Base-by-base conservation (phyloP, 2,113 vertebrate species). In the Phylloscopus trochiloides region DNA sequence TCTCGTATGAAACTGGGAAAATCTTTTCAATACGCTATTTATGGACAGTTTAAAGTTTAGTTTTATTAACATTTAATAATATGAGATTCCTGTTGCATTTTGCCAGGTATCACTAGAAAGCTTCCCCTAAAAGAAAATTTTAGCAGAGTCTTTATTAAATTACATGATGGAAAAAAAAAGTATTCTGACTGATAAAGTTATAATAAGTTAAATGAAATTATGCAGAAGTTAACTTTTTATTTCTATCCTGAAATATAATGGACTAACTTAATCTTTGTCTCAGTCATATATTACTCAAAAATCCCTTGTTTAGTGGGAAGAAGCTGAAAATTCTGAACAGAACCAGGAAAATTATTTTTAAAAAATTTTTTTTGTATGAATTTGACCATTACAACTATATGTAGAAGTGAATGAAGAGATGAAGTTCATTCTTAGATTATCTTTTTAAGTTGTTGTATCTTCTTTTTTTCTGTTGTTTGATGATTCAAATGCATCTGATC, bases 381-480 rank as follows among this genome's bases (percentile, higher is more conserved):
- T 34, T 34, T 34, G 34, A 34, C 34, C 34, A 34, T 34, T 34
- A 34, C 34, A 34, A 34, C 34, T 34, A 34, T 34, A 34, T 34
- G 34, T 34, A 34, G 34, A 34, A 34, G 34, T 34, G 34, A 34
- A 34, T 34, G 34, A 34, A 34, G 34, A 34, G 34, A 34, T 34
- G 34, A 34, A 34, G 34, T 34, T 34, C 34, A 34, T 34, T 34
- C 34, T 34, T 34, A 34, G 34, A 34, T 34, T 34, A 34, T 43
- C 2, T 31, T 66, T 36, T 54, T 12, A 76, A 68, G 8, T 5
- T 43, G 3, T 24, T 6, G 0, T 66, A 11, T 31, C 1, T 63
- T 54, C 12, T 58, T 62, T 72, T 80, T 59, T 24, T 3, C 17
- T 77, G 29, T 25, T 13, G 31, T 40, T 50, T 51, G 7, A 4